phyloP scores from a whole-genome alignment of 2,113 vertebrate species.

The Colaptes auratus region DNA sequence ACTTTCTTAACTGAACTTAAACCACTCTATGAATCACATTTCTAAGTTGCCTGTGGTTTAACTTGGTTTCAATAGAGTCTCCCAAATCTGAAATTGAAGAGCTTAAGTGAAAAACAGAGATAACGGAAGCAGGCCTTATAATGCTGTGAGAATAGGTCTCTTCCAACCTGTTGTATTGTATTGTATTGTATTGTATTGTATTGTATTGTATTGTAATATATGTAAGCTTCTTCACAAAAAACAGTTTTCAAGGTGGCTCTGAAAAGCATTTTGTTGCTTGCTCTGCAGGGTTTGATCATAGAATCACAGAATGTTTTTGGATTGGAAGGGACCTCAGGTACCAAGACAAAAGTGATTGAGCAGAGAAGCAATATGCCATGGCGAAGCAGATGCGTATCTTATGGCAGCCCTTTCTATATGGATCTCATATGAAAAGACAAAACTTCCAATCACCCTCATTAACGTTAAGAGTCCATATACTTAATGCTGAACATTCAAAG shows the following conservation, averaged over 20 bases:
- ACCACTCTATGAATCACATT: background rate
- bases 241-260: background rate
- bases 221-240: background rate
- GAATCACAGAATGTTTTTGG: background rate
- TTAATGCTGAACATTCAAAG: constrained; percentile 32
- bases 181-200: too few relatives aligned
- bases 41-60: background rate
- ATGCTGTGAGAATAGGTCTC: background rate
- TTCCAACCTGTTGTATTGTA: too few relatives aligned
- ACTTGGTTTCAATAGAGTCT: background rate
- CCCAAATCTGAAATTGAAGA: background rate
- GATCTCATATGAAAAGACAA: background rate
- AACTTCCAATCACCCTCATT: background rate
- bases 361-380: background rate
- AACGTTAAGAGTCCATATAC: background rate
- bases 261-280: background rate
- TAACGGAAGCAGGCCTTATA: background rate
- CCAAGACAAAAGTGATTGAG: background rate
- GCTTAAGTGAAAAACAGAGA: background rate
- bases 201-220: too few relatives aligned
- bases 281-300: background rate
- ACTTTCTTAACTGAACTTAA: background rate
- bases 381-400: background rate
- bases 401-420: background rate
- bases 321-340: background rate